Evolutionary conservation across 2,888 invertebrate species (phyloP), one percentile per base, ranked within the genome.

Genomic region (Pammene aurita): DNA sequence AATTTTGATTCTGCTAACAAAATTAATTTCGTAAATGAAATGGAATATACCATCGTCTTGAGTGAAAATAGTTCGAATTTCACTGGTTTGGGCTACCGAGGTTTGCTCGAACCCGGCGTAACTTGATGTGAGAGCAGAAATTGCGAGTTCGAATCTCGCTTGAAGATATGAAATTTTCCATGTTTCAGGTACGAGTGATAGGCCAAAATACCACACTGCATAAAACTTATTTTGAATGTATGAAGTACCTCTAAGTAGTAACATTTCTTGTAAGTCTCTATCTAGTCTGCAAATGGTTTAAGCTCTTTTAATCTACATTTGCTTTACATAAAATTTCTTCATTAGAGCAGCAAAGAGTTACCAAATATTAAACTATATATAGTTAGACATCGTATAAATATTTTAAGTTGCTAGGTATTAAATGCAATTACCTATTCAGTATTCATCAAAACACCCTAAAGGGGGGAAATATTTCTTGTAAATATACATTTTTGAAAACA

Each of bases 231-330:
- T 38, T 7, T 5, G 38, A n/a, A 9, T 38, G n/a, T 46, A n/a
- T 48, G 10, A 13, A 48, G 2, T 2, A n/a, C n/a, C n/a, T n/a
- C n/a, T n/a, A 50, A 11, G 7, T 18, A 42, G 7, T 18, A 38
- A 9, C 10, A 42, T 58, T 16, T 41, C 38, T 55, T 48, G 44
- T 56, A 64, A 57, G 62, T 57, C 4, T 52, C 63, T 56, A 41
- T 68, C 68, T 68, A 68, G 68, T 64, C 68, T 63, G 68, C 52
- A 63, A 57, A 61, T 52, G 60, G 60, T 38, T 41, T 62, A 42
- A 62, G 34, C 56, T 68, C 56, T 41, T 14, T 61, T 62, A 56
- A 35, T 44, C 5, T 14, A 50, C 10, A 44, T 16, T 50, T 50
- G 34, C 50, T 18, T 61, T 50, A 50, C 13, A 46, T 67, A 5